Evolutionary conservation across 2,888 invertebrate species (phyloP).

Genomic region (Suillia variegata): DNA sequence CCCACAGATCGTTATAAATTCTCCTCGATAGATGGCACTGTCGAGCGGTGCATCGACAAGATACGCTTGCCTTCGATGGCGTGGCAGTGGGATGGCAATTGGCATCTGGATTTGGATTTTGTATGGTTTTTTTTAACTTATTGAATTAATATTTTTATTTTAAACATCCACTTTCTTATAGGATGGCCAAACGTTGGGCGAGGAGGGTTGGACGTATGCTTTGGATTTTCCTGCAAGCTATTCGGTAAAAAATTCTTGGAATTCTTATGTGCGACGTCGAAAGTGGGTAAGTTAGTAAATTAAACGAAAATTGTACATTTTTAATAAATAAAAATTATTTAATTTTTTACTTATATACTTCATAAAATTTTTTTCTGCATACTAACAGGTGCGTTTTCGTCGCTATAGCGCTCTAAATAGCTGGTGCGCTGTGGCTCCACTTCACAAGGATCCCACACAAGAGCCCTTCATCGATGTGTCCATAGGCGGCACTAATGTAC

Average conservation of each 20-base stretch:
- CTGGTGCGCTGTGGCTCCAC: slow-evolving; percentile 89
- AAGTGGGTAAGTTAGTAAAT: slow-evolving; percentile 73
- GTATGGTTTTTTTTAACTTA: too few species aligned
- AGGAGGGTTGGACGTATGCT: slow-evolving; percentile 94
- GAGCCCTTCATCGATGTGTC: slow-evolving; percentile 93
- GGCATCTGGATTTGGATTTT: slow-evolving; percentile 84
- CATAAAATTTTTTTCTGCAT: neutral
- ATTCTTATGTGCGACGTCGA: slow-evolving; percentile 85
- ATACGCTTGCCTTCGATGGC: slow-evolving; percentile 90
- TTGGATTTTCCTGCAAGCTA: slow-evolving; percentile 88
- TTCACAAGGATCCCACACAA: slow-evolving; percentile 86
- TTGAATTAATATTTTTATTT: too few species aligned
- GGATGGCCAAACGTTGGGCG: slow-evolving; percentile 85
- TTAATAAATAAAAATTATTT: neutral
- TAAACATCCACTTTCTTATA: too few species aligned
- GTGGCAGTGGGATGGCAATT: slow-evolving; percentile 97
- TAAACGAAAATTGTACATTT: neutral
- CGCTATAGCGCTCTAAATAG: slow-evolving; percentile 88
- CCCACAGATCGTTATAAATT: slow-evolving; percentile 89
- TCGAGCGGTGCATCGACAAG: slow-evolving; percentile 77
- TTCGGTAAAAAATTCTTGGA: slow-evolving; percentile 82
- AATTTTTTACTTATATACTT: neutral
- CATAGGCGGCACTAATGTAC: slow-evolving; percentile 83
- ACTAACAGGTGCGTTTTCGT: slow-evolving; percentile 69
- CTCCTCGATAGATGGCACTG: slow-evolving; percentile 82